phyloP scores from a whole-genome alignment of 1,140 invertebrate species.

The Zophobas atratus region DNA sequence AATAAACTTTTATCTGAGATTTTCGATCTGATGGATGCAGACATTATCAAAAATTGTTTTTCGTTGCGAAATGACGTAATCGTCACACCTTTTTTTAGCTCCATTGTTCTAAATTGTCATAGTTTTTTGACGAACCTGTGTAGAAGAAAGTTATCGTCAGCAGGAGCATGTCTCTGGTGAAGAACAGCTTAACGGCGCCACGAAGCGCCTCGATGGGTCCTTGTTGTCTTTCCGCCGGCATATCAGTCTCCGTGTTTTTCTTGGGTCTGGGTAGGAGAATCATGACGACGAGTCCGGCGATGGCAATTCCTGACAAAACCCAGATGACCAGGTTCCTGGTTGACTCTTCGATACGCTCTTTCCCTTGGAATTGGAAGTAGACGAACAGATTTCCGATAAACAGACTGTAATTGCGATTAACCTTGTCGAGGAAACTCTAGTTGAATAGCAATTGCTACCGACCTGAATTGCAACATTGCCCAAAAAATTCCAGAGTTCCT shows the following conservation, averaged over 20 bases:
- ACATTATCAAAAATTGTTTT: no score
- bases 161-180: conserved; percentile 88
- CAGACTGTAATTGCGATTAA: conserved; percentile 76
- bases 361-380: conserved; percentile 89
- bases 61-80: no score
- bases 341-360: conserved; percentile 75
- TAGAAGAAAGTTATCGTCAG: conserved; percentile 91
- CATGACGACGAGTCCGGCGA: conserved; percentile 80
- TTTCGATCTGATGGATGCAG: no score
- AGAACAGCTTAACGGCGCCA: conserved; percentile 83
- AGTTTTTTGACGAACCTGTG: conserved; percentile 74
- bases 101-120: no score
- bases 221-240: conserved; percentile 71
- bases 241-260: conserved; percentile 72
- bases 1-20: no score
- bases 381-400: conserved; percentile 96
- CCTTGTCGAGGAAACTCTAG: background rate
- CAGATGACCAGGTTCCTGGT: conserved; percentile 83
- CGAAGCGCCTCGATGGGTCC: conserved; percentile 79
- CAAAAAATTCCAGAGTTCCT: conserved; percentile 96
- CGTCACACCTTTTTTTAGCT: no score
- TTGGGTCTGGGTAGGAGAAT: conserved; percentile 74
- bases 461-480: conserved; percentile 94
- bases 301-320: conserved; percentile 79
- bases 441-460: conserved; percentile 55